Conservation (phyloP, 2,797 vertebrate genomes). For the Enteromius unitaeniatus region DNA sequence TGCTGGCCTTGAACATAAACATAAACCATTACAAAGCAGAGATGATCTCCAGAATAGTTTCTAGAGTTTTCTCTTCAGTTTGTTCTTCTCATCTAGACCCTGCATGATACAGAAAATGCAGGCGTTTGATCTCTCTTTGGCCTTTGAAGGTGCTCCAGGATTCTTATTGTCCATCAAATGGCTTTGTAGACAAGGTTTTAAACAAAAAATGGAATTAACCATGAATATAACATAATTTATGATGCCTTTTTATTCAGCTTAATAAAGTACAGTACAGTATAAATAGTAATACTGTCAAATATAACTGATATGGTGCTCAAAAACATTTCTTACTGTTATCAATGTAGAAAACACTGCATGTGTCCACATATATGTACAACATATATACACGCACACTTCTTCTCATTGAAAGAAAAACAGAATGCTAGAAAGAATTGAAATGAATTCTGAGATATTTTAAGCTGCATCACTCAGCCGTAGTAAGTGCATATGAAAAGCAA, state of each 20-base stretch:
- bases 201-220: not conserved
- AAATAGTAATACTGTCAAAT: not conserved
- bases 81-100: not conserved
- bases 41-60: slow-evolving; percentile 10
- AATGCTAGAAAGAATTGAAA: not conserved
- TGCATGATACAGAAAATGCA: not conserved
- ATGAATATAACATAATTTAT: not conserved
- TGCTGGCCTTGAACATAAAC: slow-evolving; percentile 5
- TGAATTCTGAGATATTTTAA: slow-evolving; percentile 1
- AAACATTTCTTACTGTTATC: not conserved
- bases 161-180: not conserved
- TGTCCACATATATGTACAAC: too few relatives aligned
- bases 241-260: not conserved
- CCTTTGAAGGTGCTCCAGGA: not conserved
- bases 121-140: not conserved
- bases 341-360: not conserved
- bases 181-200: not conserved
- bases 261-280: not conserved
- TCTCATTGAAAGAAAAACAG: not conserved
- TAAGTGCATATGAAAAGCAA: slow-evolving; percentile 21
- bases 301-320: not conserved
- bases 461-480: not conserved
- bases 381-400: not conserved
- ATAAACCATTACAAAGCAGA: not conserved
- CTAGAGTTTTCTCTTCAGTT: not conserved